Base-by-base conservation (phyloP, 2,888 invertebrate genomes). In the Pseudoips prasinana region DNA sequence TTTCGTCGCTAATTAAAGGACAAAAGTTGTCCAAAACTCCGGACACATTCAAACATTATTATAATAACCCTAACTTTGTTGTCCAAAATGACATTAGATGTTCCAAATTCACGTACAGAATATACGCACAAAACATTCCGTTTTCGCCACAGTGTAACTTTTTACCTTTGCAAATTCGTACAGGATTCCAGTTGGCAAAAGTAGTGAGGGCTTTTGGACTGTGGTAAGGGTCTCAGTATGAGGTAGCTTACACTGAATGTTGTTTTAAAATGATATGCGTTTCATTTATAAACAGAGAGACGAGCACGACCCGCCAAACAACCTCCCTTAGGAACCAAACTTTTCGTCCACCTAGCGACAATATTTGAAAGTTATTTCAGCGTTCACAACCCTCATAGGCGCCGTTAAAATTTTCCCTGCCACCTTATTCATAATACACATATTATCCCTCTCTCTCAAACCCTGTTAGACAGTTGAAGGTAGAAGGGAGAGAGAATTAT, bases 281-380 rank as follows among this genome's bases (percentile, higher is more conserved):
- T 83, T 74, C 86, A 82, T 88, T 83, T 86, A 81, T 83, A 86
- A 85, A 83, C 84, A 84, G 70, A 64, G 81, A 78, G 77, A 76
- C 64, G 69, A 69, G 72, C 67, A 62, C 76, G 76, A 75, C 73
- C 79, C 77, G 64, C 64, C 81, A 76, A 81, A 79, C 83, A 80
- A 60, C 66, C 78, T 86, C 87, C 87, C 88, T 64, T 31, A 80
- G 85, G 89, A 85, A 50, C 74, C 38, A 75, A 88, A 89, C 84
- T 89, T 89, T 83, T 65, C 82, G 83, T 83, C 88, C 87, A 87
- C 80, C 87, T 84, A 80, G 85, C 89, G 89, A 89, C 89, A 88
- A 89, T 89, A 89, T 89, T 88, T 84, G 85, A 88, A 89, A 89
- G 88, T 89, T 89, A 89, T 89, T 89, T 82, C 84, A 86, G 67